Conservation (phyloP, 2,113 vertebrate species). For the Nannospalax galili region DNA sequence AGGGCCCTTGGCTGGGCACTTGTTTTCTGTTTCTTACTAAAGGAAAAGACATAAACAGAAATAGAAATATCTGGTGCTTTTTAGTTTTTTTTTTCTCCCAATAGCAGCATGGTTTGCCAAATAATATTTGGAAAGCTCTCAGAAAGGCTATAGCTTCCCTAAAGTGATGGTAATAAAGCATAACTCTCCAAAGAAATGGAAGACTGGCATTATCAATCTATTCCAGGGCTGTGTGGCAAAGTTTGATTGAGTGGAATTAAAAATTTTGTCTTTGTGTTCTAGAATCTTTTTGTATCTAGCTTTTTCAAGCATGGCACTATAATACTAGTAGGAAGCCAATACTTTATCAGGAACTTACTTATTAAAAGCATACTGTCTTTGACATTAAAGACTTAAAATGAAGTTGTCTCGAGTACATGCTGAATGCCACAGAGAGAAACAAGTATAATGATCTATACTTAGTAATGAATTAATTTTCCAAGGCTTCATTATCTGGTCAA, state of each 20-base stretch:
- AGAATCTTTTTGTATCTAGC: neutral
- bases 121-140: constrained; percentile 35
- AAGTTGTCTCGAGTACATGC: neutral
- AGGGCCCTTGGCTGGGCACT: neutral
- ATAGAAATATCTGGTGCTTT: neutral
- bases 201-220: neutral
- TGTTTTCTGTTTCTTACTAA: constrained; percentile 14
- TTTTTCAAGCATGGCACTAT: constrained; percentile 5
- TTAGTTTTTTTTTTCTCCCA: constrained; percentile 24
- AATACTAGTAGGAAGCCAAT: neutral
- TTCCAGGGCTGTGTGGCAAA: neutral
- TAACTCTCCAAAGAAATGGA: neutral
- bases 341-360: constrained; percentile 28
- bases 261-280: constrained; percentile 38
- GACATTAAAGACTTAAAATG: constrained; percentile 7
- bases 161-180: neutral
- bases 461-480: neutral
- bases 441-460: constrained; percentile 3
- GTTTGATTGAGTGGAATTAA: constrained; percentile 11
- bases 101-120: neutral
- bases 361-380: neutral
- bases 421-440: neutral
- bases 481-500: neutral
- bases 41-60: neutral
- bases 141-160: neutral